Percentiles rank a stretch among this genome's conserved stretches.
Evolutionary conservation across 2,888 invertebrate genomes (phyloP).

Genomic region (Plusia festucae): DNA sequence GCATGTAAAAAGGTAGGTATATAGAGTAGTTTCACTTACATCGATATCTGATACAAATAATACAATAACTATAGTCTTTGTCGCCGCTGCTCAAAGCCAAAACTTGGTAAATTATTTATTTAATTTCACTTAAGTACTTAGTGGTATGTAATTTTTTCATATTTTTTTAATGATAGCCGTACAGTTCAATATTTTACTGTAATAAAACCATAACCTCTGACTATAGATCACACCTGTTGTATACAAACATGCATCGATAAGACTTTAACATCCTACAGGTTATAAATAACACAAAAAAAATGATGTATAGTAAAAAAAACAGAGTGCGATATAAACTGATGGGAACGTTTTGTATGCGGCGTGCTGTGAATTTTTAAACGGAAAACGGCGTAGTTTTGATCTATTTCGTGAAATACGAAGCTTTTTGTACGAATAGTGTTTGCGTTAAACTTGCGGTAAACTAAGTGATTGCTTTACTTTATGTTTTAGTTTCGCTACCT

Average conservation of each 20-base stretch:
- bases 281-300: constrained; percentile 53
- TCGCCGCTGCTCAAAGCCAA: not conserved
- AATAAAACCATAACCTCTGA: not conserved
- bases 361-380: constrained; percentile 59
- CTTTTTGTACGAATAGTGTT: constrained; percentile 49
- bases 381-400: constrained; percentile 54
- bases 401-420: constrained; percentile 43
- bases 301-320: constrained; percentile 46
- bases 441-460: constrained; percentile 45
- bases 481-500: constrained; percentile 31
- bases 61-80: not conserved
- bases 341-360: constrained; percentile 58
- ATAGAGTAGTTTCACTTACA: not conserved
- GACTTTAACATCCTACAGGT: constrained; percentile 7
- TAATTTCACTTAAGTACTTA: too few relatives aligned
- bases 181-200: not conserved
- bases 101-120: too few relatives aligned
- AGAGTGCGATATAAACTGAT: constrained; percentile 62
- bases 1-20: too few relatives aligned
- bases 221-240: not conserved
- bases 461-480: constrained; percentile 58
- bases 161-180: too few relatives aligned
- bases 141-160: too few relatives aligned
- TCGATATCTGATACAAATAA: not conserved
- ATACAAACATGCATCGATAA: not conserved